phyloP scores from a whole-genome alignment of 2,797 vertebrate species.

The Ataeniobius toweri region DNA sequence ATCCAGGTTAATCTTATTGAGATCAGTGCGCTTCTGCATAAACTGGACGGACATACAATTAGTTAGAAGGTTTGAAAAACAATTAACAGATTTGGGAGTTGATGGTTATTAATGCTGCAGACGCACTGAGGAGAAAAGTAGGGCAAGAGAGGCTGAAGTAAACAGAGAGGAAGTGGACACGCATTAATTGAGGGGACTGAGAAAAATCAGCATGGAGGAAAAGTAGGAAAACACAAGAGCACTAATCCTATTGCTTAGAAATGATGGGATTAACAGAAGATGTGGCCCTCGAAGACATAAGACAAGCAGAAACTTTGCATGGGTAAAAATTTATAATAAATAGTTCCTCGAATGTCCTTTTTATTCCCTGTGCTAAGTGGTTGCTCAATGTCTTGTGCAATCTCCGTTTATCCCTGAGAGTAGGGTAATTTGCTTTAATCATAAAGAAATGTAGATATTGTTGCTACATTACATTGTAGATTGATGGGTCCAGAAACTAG shows the following conservation, averaged over 20 bases:
- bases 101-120: slow-evolving; percentile 37
- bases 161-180: slow-evolving; percentile 25
- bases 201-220: slow-evolving; percentile 1
- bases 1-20: slow-evolving; percentile 42
- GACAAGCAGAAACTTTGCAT: background rate
- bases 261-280: slow-evolving; percentile 4
- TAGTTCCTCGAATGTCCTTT: background rate
- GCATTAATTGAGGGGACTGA: slow-evolving; percentile 6
- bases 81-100: slow-evolving; percentile 24
- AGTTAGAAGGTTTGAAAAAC: slow-evolving; percentile 38
- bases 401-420: too few relatives aligned
- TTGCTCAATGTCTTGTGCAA: background rate
- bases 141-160: slow-evolving; percentile 24
- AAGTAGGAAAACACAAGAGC: slow-evolving; percentile 10
- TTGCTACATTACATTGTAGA: background rate
- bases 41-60: slow-evolving; percentile 15
- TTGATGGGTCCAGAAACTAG: background rate
- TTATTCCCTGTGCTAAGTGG: background rate
- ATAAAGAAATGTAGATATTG: background rate
- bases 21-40: slow-evolving; percentile 29
- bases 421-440: background rate
- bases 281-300: background rate
- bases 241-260: background rate
- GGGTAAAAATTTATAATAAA: background rate
- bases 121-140: slow-evolving; percentile 28